These are phyloP conservation scores for Rhamnusium bicolor DNA, from an alignment of 2,888 invertebrate species.

Conservation along the genomic window DNA sequence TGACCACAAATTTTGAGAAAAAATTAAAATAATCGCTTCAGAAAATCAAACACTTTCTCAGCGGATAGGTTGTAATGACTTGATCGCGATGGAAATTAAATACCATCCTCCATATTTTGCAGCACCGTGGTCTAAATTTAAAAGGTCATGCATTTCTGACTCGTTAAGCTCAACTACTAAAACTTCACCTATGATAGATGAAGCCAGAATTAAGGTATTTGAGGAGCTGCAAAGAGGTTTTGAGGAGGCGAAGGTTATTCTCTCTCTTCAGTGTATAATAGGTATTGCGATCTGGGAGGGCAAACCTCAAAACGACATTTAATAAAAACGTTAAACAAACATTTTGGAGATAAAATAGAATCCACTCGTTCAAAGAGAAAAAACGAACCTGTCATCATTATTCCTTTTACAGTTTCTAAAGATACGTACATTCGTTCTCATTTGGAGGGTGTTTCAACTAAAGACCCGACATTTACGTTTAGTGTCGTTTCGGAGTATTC, in stretches of 20 bases:
- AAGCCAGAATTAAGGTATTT: not conserved
- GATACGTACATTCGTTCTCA: too few species aligned
- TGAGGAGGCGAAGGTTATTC: not conserved
- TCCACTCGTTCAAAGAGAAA: not conserved
- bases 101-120: not conserved
- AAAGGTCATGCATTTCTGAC: not conserved
- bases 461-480: too few species aligned
- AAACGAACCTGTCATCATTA: not conserved
- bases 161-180: not conserved
- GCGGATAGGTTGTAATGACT: not conserved
- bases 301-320: not conserved
- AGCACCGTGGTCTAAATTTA: not conserved
- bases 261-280: too few species aligned
- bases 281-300: not conserved
- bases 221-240: not conserved
- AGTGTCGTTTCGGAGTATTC: too few species aligned
- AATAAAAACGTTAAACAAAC: not conserved
- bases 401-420: too few species aligned
- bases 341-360: not conserved
- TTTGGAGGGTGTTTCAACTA: too few species aligned
- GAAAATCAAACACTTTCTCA: not conserved
- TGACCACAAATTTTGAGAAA: not conserved
- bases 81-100: not conserved
- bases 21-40: not conserved
- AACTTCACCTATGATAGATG: not conserved